phyloP scores from a whole-genome alignment of 1,140 invertebrate genomes.

The Orussus abietinus region DNA sequence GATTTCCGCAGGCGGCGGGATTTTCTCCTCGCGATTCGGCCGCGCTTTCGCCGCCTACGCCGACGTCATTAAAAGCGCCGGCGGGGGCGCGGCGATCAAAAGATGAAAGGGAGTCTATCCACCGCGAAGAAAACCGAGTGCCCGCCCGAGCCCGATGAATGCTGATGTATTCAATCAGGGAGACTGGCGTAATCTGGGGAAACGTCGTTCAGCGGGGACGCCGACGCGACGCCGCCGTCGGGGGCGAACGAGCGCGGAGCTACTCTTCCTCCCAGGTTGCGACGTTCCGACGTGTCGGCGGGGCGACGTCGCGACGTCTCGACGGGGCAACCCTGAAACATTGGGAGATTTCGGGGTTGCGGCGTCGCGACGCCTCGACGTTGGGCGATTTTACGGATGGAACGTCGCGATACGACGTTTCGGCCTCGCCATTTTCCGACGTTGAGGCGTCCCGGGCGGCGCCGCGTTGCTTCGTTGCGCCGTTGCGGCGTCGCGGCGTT shows the following conservation, averaged over 20 bases:
- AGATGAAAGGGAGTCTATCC: neutral
- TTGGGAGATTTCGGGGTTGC: neutral
- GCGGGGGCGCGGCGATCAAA: neutral
- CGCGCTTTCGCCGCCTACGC: slow-evolving; percentile 37
- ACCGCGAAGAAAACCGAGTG: slow-evolving; percentile 8
- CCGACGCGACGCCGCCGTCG: neutral
- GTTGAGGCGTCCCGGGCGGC: too few species aligned
- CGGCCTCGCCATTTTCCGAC: too few species aligned
- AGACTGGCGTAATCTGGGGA: slow-evolving; percentile 29
- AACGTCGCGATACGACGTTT: too few species aligned
- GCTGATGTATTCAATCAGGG: slow-evolving; percentile 36
- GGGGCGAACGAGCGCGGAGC: slow-evolving; percentile 1
- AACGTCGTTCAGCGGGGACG: slow-evolving; percentile 28
- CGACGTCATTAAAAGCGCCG: too few species aligned
- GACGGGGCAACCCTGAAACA: neutral
- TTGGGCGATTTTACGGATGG: too few species aligned
- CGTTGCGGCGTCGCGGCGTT: too few species aligned
- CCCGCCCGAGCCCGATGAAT: slow-evolving; percentile 20
- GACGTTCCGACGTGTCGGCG: too few species aligned
- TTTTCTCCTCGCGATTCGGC: neutral
- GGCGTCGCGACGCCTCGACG: too few species aligned
- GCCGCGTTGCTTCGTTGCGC: too few species aligned
- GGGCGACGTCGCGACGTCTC: too few species aligned
- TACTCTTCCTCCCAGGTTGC: too few species aligned
- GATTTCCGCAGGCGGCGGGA: neutral